Conservation (phyloP, 2,888 invertebrate genomes). For the Myopa tessellatipennis region DNA sequence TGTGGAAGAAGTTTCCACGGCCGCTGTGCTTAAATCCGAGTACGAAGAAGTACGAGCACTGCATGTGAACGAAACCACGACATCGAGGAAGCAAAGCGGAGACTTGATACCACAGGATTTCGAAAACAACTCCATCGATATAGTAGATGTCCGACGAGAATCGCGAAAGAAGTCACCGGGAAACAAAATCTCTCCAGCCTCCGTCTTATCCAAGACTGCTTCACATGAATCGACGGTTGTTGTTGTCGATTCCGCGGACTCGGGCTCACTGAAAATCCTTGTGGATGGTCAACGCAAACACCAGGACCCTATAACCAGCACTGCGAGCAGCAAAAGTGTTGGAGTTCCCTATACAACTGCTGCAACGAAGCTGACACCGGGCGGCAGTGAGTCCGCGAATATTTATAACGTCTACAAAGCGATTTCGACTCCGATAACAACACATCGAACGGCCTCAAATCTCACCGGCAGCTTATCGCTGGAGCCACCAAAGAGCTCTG, state of each 20-base stretch:
- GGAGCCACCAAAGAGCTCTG: conserved; percentile 54
- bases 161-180: conserved; percentile 36
- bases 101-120: conserved; percentile 62
- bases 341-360: conserved; percentile 50
- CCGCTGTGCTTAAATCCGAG: not conserved
- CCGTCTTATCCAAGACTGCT: conserved; percentile 34
- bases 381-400: conserved; percentile 55
- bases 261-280: too few relatives aligned
- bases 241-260: not conserved
- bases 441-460: conserved; percentile 56
- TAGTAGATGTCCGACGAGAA: conserved; percentile 37
- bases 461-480: conserved; percentile 49
- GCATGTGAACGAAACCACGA: conserved; percentile 52
- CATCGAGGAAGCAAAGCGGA: conserved; percentile 59
- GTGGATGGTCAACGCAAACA: conserved; percentile 44
- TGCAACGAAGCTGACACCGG: conserved; percentile 50
- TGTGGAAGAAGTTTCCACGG: not conserved
- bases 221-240: conserved; percentile 19
- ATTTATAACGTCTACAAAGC: conserved; percentile 60
- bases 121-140: conserved; percentile 66
- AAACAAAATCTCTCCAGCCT: not conserved
- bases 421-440: conserved; percentile 60
- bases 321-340: conserved; percentile 50
- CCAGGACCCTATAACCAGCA: conserved; percentile 53
- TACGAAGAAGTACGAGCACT: conserved; percentile 40